Percentiles rank a stretch among this genome's conserved stretches.
phyloP scores from a whole-genome alignment of 2,797 vertebrate genomes.

The Chromobotia macracanthus region DNA sequence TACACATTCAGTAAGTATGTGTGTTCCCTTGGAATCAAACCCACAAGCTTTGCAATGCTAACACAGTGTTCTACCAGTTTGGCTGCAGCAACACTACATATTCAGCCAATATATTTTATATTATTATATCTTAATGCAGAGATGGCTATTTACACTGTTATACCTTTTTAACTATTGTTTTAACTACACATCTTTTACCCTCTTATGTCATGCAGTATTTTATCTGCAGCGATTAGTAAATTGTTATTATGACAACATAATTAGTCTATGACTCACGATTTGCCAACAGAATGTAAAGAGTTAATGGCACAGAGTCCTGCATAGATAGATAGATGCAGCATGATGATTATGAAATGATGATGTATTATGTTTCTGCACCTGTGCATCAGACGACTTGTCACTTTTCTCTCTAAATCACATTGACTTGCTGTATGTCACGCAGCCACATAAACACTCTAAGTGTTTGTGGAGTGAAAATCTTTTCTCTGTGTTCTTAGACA shows the following conservation, averaged over 20 bases:
- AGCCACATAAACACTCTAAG: not conserved
- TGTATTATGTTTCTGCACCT: constrained; percentile 7
- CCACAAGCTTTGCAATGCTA: not conserved
- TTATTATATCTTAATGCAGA: too few species aligned
- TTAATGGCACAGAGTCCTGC: constrained; percentile 16
- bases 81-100: too few species aligned
- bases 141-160: too few species aligned
- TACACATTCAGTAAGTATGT: too few species aligned
- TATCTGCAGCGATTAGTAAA: constrained; percentile 15
- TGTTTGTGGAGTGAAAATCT: not conserved
- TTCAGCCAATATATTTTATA: too few species aligned
- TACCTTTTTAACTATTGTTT: not conserved
- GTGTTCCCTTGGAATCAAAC: not conserved
- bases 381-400: constrained; percentile 2
- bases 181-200: too few species aligned
- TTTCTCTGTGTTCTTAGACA: not conserved
- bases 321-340: constrained; percentile 31
- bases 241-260: constrained; percentile 17
- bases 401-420: constrained; percentile 21
- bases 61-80: not conserved
- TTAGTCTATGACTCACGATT: not conserved
- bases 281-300: constrained; percentile 10
- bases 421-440: constrained; percentile 19
- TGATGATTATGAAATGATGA: not conserved
- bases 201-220: not conserved